Evolutionary conservation across 2,113 vertebrate genomes (phyloP), one percentile per base, ranked within the genome.

Genomic region (Ctenomys sociabilis): DNA sequence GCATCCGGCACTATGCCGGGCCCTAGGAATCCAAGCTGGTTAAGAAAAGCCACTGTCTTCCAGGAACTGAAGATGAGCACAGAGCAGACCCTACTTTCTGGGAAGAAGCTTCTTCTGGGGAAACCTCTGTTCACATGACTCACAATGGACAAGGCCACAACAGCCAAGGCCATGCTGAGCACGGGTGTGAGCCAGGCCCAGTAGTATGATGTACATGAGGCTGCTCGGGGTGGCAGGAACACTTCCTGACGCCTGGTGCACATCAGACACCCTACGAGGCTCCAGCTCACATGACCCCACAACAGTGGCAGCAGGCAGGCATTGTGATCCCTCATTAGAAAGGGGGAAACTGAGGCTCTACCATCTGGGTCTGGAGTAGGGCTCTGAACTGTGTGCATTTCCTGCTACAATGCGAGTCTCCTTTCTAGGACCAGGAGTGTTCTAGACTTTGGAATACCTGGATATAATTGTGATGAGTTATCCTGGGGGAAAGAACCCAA

Each of bases 251-350:
- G 0, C 16, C 59, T 40, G 64, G 32, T 26, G 7, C 0, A 1
- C 0, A 5, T 40, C 82, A 52, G n/a, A 24, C 13, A 0, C 61
- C 28, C 19, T 7, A 24, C 6, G 4, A 5, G 26, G n/a, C 37
- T 37, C 1, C 30, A 37, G 89, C 52, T 30, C 84, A 16, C 0
- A 4, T 2, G 22, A 70, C 6, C 14, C 80, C 40, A 7, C 45
- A 49, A 35, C 16, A 77, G 22, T 3, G 17, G 35, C 3, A 0
- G 2, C 4, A 0, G 1, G 59, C 1, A 49, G 78, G 59, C 43
- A 7, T 0, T 0, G 26, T 22, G 45, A 64, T 28, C 17, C n/a
- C n/a, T 32, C 63, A 4, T 49, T 0, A n/a, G 30, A 17, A 13
- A 72, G 2, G 43, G 88, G 19, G 63, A 90, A 73, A 64, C 49